Conservation (phyloP, 2,113 vertebrate species). For the Thunnus maccoyii region DNA sequence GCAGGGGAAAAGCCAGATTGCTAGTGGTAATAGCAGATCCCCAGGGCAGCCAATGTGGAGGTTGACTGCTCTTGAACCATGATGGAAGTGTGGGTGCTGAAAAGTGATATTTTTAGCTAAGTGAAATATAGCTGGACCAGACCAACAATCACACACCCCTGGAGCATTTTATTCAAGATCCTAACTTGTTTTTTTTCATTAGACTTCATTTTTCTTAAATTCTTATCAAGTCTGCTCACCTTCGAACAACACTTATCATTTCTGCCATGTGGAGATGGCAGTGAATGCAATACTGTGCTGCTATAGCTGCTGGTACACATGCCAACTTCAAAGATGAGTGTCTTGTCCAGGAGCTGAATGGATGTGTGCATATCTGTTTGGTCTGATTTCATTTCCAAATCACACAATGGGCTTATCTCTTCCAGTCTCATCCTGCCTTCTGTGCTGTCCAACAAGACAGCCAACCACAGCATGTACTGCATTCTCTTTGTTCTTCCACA, state of each 20-base stretch:
- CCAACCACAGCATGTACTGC: conserved; percentile 33
- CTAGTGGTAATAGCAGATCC: conserved; percentile 20
- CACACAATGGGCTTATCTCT: conserved; percentile 55
- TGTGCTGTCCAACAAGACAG: conserved; percentile 43
- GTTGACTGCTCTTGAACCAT: conserved; percentile 39
- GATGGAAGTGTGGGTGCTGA: conserved; percentile 6
- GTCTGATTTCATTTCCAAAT: conserved; percentile 56
- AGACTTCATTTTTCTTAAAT: not conserved
- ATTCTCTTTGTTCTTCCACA: conserved; percentile 53
- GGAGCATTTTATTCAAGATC: not conserved
- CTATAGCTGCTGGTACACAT: conserved; percentile 51
- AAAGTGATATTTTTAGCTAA: conserved; percentile 22
- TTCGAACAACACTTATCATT: conserved; percentile 3
- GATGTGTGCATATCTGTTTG: conserved; percentile 55
- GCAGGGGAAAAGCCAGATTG: not conserved
- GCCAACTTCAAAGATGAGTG: conserved; percentile 57
- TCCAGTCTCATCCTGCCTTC: conserved; percentile 43
- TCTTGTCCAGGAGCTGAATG: conserved; percentile 49
- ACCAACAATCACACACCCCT: not conserved
- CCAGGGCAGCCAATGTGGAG: conserved; percentile 31
- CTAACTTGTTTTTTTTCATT: conserved; percentile 3
- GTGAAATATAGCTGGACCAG: conserved; percentile 20
- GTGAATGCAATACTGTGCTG: conserved; percentile 14
- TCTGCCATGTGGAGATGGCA: conserved; percentile 18
- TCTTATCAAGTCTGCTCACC: conserved; percentile 11